Evolutionary conservation across 2,888 invertebrate species (phyloP).

Genomic region (Stenichneumon culpator): DNA sequence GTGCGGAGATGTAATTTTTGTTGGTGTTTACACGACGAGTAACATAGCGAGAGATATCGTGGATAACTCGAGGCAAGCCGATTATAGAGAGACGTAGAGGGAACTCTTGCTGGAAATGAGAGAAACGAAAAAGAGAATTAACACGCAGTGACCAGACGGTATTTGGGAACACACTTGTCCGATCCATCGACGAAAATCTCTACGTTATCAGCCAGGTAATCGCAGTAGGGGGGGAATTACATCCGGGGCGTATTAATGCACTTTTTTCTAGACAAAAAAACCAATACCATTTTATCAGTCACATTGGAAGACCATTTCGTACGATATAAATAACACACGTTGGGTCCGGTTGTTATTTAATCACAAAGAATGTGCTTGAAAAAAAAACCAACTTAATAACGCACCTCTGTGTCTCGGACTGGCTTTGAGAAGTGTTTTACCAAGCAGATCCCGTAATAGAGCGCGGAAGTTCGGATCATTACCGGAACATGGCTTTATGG

Average conservation of each 20-base stretch:
- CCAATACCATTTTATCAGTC: slow-evolving; percentile 10
- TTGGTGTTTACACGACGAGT: slow-evolving; percentile 42
- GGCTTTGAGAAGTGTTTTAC: slow-evolving; percentile 37
- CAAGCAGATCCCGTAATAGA: slow-evolving; percentile 46
- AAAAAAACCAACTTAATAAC: slow-evolving; percentile 30
- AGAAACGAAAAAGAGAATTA: not conserved
- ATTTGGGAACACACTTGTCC: slow-evolving; percentile 32
- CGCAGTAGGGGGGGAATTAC: slow-evolving; percentile 42
- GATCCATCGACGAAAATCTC: slow-evolving; percentile 43
- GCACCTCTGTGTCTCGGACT: slow-evolving; percentile 38
- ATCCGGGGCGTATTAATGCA: slow-evolving; percentile 62
- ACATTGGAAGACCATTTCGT: slow-evolving; percentile 26
- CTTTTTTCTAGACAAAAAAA: slow-evolving; percentile 64
- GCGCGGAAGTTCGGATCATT: slow-evolving; percentile 40
- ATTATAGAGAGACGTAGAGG: not conserved
- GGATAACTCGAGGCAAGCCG: slow-evolving; percentile 3
- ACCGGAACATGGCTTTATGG: slow-evolving; percentile 44
- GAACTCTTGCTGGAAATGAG: slow-evolving; percentile 4
- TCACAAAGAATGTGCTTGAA: slow-evolving; percentile 50
- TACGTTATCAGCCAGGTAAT: slow-evolving; percentile 64
- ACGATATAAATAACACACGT: slow-evolving; percentile 48
- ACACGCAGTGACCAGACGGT: slow-evolving; percentile 11
- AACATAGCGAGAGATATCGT: slow-evolving; percentile 31
- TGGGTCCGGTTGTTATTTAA: slow-evolving; percentile 21
- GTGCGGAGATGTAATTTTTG: slow-evolving; percentile 52